phyloP scores from a whole-genome alignment of 2,113 vertebrate species.

The Calidris pygmaea region DNA sequence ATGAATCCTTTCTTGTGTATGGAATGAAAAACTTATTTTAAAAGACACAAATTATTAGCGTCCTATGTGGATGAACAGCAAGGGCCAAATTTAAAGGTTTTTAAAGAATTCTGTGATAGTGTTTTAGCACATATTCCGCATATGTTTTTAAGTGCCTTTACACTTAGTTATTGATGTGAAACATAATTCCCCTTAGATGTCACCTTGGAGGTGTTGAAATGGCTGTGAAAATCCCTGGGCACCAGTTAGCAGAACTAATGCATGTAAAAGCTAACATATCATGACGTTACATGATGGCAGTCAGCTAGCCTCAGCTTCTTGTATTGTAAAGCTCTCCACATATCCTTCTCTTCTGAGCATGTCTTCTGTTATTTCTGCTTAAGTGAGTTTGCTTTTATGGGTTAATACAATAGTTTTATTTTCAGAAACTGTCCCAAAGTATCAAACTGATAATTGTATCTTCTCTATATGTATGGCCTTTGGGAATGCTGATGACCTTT shows the following conservation, averaged over 20 bases:
- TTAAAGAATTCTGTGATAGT: neutral
- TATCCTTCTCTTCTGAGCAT: neutral
- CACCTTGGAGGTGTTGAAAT: constrained; percentile 28
- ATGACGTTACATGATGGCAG: neutral
- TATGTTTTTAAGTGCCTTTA: neutral
- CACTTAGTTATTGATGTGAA: neutral
- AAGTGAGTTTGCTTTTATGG: neutral
- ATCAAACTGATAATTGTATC: neutral
- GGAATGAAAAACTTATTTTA: neutral
- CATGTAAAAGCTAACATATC: constrained; percentile 7
- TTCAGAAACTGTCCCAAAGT: neutral
- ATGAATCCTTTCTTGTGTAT: neutral
- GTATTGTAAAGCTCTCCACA: neutral
- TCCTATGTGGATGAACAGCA: neutral
- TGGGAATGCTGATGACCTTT: neutral
- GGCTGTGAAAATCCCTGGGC: constrained; percentile 6
- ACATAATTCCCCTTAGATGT: neutral
- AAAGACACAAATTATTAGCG: neutral
- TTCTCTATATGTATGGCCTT: neutral
- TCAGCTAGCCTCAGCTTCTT: neutral
- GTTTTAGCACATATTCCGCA: neutral
- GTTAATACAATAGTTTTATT: neutral
- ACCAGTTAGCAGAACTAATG: neutral
- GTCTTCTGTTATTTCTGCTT: neutral
- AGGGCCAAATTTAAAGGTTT: neutral